Base-by-base conservation (phyloP, 2,888 invertebrate genomes). In the Agrochola lychnidis region DNA sequence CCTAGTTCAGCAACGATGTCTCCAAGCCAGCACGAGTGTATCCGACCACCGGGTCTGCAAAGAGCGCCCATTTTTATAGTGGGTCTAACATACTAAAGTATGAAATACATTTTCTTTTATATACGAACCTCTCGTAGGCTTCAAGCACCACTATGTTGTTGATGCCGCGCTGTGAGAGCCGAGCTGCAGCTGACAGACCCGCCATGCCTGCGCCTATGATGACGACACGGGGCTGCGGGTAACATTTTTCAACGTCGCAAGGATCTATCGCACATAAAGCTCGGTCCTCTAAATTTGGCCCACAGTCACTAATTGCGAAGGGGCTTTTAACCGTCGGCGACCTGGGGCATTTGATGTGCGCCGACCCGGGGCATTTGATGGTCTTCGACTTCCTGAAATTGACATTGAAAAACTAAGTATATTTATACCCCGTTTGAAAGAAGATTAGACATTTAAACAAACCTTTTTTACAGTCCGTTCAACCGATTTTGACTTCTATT, bases 141-240 rank as follows among this genome's bases (percentile, higher is more conserved):
- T 98, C 98, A 40, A 98, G 94, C 40, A 98, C 95, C 0, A 97
- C 97, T 69, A 98, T 96, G 89, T 98, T 98, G 81, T 94, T 97
- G 76, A 98, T 97, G 42, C 98, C 98, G 78, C 98, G 97, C 88
- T 98, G 97, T 0, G 97, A 92, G 2, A 98, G 97, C 80, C 98
- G 97, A 83, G 98, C 97, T 0, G 98, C 98, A 0, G 98, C 98
- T 0, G 98, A 98, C 22, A 98, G 94, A 4, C 98, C 98, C 0
- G 98, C 98, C 93, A 98, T 97, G 25, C 98, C 98, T 1, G 98
- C 98, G 0, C 98, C 98, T 51, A 98, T 95, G 67, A 98, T 98
- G 4, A 98, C 97, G 36, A 98, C 97, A 0, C 97, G 97, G 0
- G 98, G 98, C 91, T 98, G 97, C 2, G 91, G 86, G 79, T 87